A percentile compares a stretch with the other conserved stretches of the same genome.
These are phyloP conservation scores for Zonitis immaculata DNA, from an alignment of 2,888 invertebrate species.

Conservation along the genomic window DNA sequence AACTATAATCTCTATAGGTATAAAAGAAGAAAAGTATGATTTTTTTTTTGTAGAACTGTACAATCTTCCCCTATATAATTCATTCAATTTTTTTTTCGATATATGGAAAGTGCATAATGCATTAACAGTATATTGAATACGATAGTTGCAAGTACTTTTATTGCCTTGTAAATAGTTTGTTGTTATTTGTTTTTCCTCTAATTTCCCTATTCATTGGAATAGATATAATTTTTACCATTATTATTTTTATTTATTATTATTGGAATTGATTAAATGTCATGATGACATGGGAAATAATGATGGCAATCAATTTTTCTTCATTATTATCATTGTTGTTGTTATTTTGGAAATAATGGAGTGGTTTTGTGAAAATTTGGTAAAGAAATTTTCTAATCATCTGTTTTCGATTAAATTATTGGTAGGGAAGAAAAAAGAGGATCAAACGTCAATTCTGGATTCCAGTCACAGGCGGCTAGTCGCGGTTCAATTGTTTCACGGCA, in stretches of 20 bases:
- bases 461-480: constrained; percentile 48
- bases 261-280: no score
- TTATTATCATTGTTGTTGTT: no score
- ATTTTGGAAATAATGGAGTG: neutral
- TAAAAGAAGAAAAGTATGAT: neutral
- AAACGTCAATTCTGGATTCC: constrained; percentile 49
- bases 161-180: neutral
- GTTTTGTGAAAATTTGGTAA: neutral
- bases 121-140: neutral
- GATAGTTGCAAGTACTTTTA: neutral
- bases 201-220: neutral
- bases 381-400: neutral
- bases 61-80: neutral
- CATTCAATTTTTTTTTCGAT: neutral
- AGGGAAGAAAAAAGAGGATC: constrained; percentile 38
- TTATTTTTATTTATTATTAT: no score
- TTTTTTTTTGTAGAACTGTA: neutral
- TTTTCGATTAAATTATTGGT: constrained; percentile 45
- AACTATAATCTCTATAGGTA: neutral
- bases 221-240: no score
- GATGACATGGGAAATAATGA: no score
- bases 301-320: no score
- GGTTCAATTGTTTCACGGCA: constrained; percentile 50
- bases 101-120: neutral
- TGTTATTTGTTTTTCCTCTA: neutral